Percentiles rank a stretch among this genome's conserved stretches.
phyloP scores from a whole-genome alignment of 2,888 invertebrate genomes.

The Darwinula stevensoni region DNA sequence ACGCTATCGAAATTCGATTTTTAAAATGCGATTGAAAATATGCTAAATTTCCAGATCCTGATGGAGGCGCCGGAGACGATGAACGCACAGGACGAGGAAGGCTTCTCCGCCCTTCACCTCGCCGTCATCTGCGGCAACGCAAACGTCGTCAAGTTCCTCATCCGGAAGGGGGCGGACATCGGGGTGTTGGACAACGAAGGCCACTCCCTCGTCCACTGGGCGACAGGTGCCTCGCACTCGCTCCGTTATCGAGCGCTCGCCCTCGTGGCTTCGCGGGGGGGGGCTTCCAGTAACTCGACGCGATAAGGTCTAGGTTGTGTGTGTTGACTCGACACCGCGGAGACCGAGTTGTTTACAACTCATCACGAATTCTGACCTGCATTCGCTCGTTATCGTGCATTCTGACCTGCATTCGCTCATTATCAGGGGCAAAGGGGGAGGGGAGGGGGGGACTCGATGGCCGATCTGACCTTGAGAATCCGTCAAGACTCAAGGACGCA shows the following conservation, averaged over 20 bases:
- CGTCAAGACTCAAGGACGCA: no score
- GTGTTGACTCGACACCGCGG: no score
- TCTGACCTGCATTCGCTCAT: no score
- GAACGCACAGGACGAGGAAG: slow-evolving; percentile 63
- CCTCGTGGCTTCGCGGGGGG: background rate
- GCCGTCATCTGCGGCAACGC: slow-evolving; percentile 59
- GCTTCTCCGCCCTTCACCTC: slow-evolving; percentile 76
- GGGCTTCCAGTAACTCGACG: background rate
- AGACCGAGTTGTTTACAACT: no score
- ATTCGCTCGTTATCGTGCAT: no score
- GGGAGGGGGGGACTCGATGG: no score
- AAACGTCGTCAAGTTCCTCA: slow-evolving; percentile 16
- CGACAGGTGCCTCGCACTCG: slow-evolving; percentile 47
- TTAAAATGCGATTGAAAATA: no score
- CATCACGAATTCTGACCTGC: no score
- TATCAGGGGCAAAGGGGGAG: no score
- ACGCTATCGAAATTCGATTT: no score
- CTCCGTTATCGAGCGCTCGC: background rate
- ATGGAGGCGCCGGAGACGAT: slow-evolving; percentile 47
- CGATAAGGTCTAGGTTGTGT: background rate
- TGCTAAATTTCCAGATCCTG: no score
- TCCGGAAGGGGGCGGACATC: slow-evolving; percentile 64
- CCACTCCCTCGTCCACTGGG: slow-evolving; percentile 92
- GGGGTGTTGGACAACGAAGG: slow-evolving; percentile 72
- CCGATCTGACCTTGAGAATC: no score